Base-by-base conservation (phyloP, 2,797 vertebrate species). In the Vireo griseus region DNA sequence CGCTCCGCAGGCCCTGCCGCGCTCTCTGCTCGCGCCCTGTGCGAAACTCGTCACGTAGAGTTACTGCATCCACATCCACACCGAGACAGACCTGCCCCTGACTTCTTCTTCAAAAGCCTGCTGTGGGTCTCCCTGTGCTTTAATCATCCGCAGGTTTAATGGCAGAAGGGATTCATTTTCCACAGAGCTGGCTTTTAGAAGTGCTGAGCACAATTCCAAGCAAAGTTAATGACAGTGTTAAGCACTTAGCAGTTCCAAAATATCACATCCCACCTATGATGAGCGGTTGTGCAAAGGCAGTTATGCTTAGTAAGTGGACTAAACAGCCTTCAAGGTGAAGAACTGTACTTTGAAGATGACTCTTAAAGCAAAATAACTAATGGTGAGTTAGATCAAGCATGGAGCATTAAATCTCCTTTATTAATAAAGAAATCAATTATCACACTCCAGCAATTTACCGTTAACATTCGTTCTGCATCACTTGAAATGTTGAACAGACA, bases 381-480 rank as follows among this genome's bases (percentile, higher is more conserved):
- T 40, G 42, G 80, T 75, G 81, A 94, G 66, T 73, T 95, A 96
- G 82, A 91, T 85, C 77, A 93, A 72, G 79, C 8, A 13, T 57
- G 51, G 72, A 92, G 83, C 90, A 96, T 97, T 96, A 94, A 90
- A 96, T 96, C 85, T 88, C 31, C 42, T 92, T 96, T 95, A 96
- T 96, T 95, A 97, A 97, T 91, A 94, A 95, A 96, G 85, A 92
- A 96, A 96, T 97, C 92, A 96, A 97, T 97, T 96, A 96, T 54
- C 87, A 95, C 87, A 91, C 92, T 96, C 57, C 85, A 96, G 39
- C 77, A 97, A 91, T 96, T 97, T 93, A 91, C 92, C 82, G 93
- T 96, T 96, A 94, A 94, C 87, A 90, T 96, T 96, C 7, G 69
- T 95, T 96, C 95, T 93, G 95, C 90, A 94, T 94, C 82, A 72